phyloP scores from a whole-genome alignment of 2,888 invertebrate genomes.

The Noctua janthe region DNA sequence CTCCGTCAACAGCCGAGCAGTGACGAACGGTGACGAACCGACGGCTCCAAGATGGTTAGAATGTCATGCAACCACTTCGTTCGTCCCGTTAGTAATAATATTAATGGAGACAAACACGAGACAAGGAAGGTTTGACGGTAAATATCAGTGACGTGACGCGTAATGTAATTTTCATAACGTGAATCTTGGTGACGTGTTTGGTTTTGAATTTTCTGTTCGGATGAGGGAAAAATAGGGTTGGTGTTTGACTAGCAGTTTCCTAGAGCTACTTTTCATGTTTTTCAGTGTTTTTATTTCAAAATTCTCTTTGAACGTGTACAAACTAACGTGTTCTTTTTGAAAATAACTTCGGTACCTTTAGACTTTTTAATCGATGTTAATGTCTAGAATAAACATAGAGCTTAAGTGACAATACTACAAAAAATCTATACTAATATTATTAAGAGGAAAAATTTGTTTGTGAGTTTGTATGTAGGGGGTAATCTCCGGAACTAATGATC shows the following conservation, averaged over 20 bases:
- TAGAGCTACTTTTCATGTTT: not conserved
- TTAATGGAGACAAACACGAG: conserved; percentile 57
- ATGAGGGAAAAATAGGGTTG: not conserved
- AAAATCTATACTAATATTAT: too few species aligned
- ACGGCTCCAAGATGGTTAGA: conserved; percentile 53
- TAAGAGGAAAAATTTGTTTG: too few species aligned
- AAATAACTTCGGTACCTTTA: not conserved
- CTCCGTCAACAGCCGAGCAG: conserved; percentile 53
- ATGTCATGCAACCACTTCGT: conserved; percentile 57
- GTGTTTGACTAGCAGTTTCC: not conserved
- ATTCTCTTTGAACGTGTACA: not conserved
- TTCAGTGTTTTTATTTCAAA: not conserved
- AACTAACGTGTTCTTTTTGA: not conserved
- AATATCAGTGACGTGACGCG: conserved; percentile 48
- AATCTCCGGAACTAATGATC: too few species aligned
- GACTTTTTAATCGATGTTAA: not conserved
- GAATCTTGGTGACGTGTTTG: conserved; percentile 38
- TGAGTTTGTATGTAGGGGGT: too few species aligned
- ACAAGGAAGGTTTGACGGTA: conserved; percentile 55
- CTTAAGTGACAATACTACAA: not conserved
- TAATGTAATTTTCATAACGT: conserved; percentile 56
- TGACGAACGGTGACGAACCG: conserved; percentile 53
- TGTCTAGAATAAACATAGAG: not conserved
- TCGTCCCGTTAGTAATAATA: conserved; percentile 47
- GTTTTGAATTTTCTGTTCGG: conserved; percentile 31